Evolutionary conservation across 2,888 invertebrate genomes (phyloP).

Genomic region (Corythucha ciliata): DNA sequence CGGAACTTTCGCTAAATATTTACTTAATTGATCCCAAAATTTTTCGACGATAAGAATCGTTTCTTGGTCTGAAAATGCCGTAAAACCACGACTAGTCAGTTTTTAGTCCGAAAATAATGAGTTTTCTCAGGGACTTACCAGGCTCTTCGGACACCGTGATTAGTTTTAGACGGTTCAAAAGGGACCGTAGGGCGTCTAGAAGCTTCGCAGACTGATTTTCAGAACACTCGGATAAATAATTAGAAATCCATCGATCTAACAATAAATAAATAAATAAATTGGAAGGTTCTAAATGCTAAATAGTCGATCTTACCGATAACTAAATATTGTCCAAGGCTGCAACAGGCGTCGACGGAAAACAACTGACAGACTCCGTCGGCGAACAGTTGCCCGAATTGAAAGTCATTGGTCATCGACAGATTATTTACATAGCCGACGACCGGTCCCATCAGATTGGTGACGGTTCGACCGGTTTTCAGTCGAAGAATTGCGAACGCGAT

Average conservation of each 20-base stretch:
- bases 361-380: no score
- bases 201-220: constrained; percentile 34
- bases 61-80: constrained; percentile 28
- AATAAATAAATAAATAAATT: constrained; percentile 11
- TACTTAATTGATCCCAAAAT: constrained; percentile 35
- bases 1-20: constrained; percentile 32
- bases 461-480: neutral
- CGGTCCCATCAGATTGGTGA: constrained; percentile 4
- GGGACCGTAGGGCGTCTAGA: no score
- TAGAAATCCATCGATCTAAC: constrained; percentile 37
- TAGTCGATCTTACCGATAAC: constrained; percentile 28
- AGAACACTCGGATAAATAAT: constrained; percentile 35
- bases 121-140: no score
- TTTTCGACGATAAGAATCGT: constrained; percentile 31
- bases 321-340: constrained; percentile 29
- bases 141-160: no score
- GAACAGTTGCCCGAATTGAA: no score
- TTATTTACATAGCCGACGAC: constrained; percentile 17
- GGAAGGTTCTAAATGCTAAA: neutral
- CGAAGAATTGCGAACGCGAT: constrained; percentile 16
- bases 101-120: no score
- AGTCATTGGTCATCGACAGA: no score
- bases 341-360: no score
- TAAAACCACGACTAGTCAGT: no score
- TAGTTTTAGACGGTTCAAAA: no score